Conservation (phyloP, 2,888 invertebrate species). For the Dioctria rufipes region DNA sequence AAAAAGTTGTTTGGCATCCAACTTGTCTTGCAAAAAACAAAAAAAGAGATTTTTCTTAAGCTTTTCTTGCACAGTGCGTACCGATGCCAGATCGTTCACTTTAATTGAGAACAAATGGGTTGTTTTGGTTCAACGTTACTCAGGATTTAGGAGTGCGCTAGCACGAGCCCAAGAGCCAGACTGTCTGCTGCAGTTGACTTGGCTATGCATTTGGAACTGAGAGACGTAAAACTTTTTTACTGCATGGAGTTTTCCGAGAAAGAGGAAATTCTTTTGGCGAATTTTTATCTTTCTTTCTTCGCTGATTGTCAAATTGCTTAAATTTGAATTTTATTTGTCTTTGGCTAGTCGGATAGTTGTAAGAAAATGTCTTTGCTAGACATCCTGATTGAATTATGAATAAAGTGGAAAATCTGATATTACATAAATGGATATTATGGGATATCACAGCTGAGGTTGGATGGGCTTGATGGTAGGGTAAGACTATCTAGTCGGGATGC, state of each 20-base stretch:
- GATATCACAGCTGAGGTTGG: too few species aligned
- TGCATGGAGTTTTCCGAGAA: not conserved
- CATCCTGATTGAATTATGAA: not conserved
- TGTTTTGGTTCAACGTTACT: not conserved
- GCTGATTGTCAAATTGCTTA: not conserved
- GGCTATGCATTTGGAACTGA: not conserved
- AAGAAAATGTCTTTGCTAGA: not conserved
- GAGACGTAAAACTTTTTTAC: not conserved
- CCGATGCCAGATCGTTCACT: not conserved
- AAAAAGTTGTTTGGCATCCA: too few species aligned
- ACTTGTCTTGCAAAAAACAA: not conserved
- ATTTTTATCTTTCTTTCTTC: too few species aligned
- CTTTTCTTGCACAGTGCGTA: slow-evolving; percentile 16
- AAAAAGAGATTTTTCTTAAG: not conserved
- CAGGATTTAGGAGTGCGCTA: not conserved
- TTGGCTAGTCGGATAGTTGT: too few species aligned
- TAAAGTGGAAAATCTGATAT: not conserved
- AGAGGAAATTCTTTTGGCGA: too few species aligned
- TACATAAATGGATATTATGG: too few species aligned
- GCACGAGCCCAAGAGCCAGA: slow-evolving; percentile 24
- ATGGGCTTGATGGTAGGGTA: too few species aligned
- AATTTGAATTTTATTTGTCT: not conserved
- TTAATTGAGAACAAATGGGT: not conserved
- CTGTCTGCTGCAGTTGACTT: slow-evolving; percentile 32
- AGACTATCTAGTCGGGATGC: too few species aligned